Percentiles rank a stretch among this genome's conserved stretches.
These are phyloP conservation scores for Geothlypis trichas DNA, from an alignment of 2,113 vertebrate species.

Conservation along the genomic window DNA sequence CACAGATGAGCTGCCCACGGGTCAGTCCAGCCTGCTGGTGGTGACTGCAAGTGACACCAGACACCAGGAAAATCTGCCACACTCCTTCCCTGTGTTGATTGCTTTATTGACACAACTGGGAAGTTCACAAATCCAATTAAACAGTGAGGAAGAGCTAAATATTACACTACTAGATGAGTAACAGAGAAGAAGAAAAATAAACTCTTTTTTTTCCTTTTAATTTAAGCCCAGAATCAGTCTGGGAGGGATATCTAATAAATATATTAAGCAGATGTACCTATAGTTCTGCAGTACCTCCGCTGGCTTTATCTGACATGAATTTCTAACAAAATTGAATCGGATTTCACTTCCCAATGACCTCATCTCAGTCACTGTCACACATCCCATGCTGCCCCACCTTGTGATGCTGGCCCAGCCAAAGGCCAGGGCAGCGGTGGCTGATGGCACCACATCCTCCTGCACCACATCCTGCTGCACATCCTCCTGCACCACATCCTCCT, in stretches of 20 bases:
- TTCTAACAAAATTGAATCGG: constrained; percentile 40
- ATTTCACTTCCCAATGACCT: constrained; percentile 4
- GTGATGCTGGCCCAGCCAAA: background rate
- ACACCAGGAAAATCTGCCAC: background rate
- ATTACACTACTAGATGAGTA: background rate
- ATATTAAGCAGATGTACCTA: background rate
- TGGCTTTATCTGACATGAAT: constrained; percentile 15
- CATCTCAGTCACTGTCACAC: background rate
- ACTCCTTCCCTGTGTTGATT: background rate
- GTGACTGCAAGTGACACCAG: background rate
- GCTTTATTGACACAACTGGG: background rate
- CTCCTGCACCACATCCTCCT: background rate
- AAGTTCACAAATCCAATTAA: background rate
- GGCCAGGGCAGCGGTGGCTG: background rate
- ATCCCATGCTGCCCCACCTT: background rate
- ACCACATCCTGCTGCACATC: too few species aligned
- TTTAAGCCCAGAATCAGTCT: constrained; percentile 11
- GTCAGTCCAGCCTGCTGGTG: background rate
- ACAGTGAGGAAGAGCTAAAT: background rate
- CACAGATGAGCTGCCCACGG: background rate
- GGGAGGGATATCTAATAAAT: constrained; percentile 6
- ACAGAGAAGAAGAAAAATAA: background rate
- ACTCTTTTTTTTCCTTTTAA: background rate
- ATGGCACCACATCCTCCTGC: background rate
- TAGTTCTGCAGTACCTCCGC: background rate